These are phyloP conservation scores for Hemicordylus capensis DNA, from an alignment of 2,113 vertebrate species.

Conservation along the genomic window DNA sequence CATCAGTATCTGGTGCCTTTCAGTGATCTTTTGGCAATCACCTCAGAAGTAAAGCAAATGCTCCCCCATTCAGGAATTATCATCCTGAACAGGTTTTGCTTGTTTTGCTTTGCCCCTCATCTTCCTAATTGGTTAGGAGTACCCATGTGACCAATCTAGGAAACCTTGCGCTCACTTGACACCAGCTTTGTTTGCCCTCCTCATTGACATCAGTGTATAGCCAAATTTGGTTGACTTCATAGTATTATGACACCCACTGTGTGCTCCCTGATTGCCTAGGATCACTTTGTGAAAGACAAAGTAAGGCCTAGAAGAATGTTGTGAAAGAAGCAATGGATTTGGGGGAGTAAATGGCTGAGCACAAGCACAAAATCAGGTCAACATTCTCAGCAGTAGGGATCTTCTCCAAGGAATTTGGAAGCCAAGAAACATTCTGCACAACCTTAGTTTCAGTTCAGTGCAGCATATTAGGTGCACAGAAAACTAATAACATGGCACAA, in stretches of 20 bases:
- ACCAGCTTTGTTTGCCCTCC: neutral
- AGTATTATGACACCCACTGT: neutral
- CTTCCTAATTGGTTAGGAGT: neutral
- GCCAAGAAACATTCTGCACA: neutral
- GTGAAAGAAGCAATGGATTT: neutral
- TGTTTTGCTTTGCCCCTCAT: no score
- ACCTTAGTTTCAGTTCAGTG: neutral
- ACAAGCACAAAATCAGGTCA: neutral
- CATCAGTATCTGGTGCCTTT: no score
- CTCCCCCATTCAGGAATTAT: no score
- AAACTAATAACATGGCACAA: neutral
- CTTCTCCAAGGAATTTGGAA: neutral
- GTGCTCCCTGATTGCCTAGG: neutral
- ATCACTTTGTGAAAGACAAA: neutral
- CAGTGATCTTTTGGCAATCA: no score
- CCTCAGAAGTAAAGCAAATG: no score
- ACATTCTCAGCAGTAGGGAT: neutral
- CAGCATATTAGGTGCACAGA: neutral
- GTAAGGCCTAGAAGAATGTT: neutral
- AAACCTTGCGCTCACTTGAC: neutral
- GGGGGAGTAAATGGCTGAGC: neutral
- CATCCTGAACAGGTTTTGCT: neutral
- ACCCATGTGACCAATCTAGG: neutral
- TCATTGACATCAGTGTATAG: neutral
- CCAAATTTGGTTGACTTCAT: neutral